These are phyloP conservation scores for Mamestra brassicae DNA, from an alignment of 2,888 invertebrate species.

Conservation along the genomic window DNA sequence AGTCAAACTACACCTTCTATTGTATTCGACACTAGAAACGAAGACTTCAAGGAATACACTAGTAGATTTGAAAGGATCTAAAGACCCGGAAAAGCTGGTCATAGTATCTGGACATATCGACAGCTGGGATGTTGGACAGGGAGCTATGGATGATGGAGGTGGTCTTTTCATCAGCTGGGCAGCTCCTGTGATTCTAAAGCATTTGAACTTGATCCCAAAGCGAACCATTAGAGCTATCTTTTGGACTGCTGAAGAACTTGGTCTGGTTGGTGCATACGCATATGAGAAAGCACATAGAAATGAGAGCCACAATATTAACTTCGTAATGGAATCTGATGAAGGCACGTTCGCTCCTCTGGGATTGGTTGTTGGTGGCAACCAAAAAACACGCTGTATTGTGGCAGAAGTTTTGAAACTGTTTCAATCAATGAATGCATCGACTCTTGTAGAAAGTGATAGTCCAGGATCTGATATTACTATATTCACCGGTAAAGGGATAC, in stretches of 20 bases:
- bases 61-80: constrained; percentile 92
- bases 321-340: constrained; percentile 96
- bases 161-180: constrained; percentile 95
- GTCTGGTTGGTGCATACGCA: constrained; percentile 92
- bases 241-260: constrained; percentile 96
- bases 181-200: constrained; percentile 92
- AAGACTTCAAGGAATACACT: constrained; percentile 93
- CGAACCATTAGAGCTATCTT: constrained; percentile 94
- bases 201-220: constrained; percentile 92
- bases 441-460: constrained; percentile 87
- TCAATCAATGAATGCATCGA: constrained; percentile 92
- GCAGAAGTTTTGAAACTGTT: constrained; percentile 93
- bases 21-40: constrained; percentile 92
- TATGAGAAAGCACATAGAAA: constrained; percentile 92
- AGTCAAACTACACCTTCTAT: constrained; percentile 90
- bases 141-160: constrained; percentile 97
- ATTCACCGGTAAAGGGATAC: constrained; percentile 92
- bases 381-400: constrained; percentile 92
- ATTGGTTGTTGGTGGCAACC: constrained; percentile 92
- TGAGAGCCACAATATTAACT: constrained; percentile 92
- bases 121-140: constrained; percentile 97
- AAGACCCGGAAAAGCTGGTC: constrained; percentile 89
- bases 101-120: constrained; percentile 96
- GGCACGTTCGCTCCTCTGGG: constrained; percentile 95
- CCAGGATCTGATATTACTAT: constrained; percentile 94